Evolutionary conservation across 2,888 invertebrate genomes (phyloP).

Genomic region (Habrosyne pyritoides): DNA sequence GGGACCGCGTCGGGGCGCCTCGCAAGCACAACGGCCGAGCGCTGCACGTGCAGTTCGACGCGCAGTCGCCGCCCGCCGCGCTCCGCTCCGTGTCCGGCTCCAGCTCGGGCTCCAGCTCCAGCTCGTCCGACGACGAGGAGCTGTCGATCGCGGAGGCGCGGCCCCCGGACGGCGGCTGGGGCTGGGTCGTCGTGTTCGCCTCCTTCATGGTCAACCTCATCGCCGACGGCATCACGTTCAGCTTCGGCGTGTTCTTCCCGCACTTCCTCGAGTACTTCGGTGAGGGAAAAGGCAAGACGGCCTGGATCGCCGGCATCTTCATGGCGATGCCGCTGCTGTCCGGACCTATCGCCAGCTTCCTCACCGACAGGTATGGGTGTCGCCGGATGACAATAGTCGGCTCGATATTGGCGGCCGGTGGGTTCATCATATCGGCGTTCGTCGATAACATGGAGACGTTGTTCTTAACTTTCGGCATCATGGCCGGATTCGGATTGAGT

Average conservation of each 20-base stretch:
- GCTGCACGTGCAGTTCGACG: constrained; percentile 85
- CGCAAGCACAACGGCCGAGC: constrained; percentile 60
- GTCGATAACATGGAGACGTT: constrained; percentile 90
- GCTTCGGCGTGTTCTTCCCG: constrained; percentile 94
- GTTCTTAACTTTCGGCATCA: constrained; percentile 91
- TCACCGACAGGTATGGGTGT: constrained; percentile 93
- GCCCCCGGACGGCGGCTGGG: constrained; percentile 95
- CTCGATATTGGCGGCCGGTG: constrained; percentile 88
- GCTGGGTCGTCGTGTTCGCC: constrained; percentile 95
- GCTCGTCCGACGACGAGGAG: constrained; percentile 84
- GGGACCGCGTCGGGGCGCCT: constrained; percentile 34
- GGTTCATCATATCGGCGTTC: constrained; percentile 90
- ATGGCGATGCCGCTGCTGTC: constrained; percentile 95
- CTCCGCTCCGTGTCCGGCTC: constrained; percentile 61
- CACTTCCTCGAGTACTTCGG: constrained; percentile 94
- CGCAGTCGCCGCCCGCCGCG: constrained; percentile 67
- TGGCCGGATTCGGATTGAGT: constrained; percentile 93
- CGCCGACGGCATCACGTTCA: constrained; percentile 96
- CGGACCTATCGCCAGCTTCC: constrained; percentile 92
- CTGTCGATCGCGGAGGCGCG: constrained; percentile 86
- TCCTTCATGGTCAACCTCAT: constrained; percentile 95
- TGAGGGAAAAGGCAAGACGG: constrained; percentile 93
- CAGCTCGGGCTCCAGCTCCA: constrained; percentile 65
- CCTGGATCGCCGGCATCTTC: constrained; percentile 95
- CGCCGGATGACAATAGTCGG: constrained; percentile 91